Base-by-base conservation (phyloP, 2,797 vertebrate species). In the Hemibagrus guttatus region DNA sequence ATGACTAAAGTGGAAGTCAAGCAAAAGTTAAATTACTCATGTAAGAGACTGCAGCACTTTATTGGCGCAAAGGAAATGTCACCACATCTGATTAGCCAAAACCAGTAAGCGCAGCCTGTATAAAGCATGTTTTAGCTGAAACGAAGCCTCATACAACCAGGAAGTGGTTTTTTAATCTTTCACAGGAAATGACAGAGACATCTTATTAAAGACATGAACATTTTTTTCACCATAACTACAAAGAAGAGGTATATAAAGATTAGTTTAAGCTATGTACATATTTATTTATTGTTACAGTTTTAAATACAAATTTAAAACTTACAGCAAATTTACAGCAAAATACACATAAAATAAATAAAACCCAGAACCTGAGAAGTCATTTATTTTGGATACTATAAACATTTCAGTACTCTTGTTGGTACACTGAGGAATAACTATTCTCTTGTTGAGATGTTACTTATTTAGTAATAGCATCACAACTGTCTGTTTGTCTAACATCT, bases 181-280 rank as follows among this genome's bases (percentile, higher is more conserved):
- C 85, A 85, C 92, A 95, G 94, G 93, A 96, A 95, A 94, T 95
- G 90, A 94, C 94, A 94, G 90, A 84, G 81, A 8, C 76, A 74
- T 87, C 23, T 79, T 64, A 58, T 79, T 52, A 81, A 85, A 88
- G 66, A 85, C 5, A 8, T 68, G 58, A 17, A 79, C 9, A 87
- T 7, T 61, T 52, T 39, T 86, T 86, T 68, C 58, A 82, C 23
- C 61, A n/a, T 28, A 19, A 69, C 61, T 16, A 64, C 35, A 61
- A 26, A 69, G 6, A 19, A 75, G 3, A 31, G 16, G 14, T 0
- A 23, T 31, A 11, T n/a, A 76, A 76, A 16, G 49, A 84, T 31
- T 58, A 31, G 52, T 78, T 78, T 21, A 78, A 75, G 26, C 35
- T 39, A 19, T 21, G 13, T n/a, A 54, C 35, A 59, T 39, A 26